Evolutionary conservation across 2,113 vertebrate genomes (phyloP).

Genomic region (Chloebia gouldiae): DNA sequence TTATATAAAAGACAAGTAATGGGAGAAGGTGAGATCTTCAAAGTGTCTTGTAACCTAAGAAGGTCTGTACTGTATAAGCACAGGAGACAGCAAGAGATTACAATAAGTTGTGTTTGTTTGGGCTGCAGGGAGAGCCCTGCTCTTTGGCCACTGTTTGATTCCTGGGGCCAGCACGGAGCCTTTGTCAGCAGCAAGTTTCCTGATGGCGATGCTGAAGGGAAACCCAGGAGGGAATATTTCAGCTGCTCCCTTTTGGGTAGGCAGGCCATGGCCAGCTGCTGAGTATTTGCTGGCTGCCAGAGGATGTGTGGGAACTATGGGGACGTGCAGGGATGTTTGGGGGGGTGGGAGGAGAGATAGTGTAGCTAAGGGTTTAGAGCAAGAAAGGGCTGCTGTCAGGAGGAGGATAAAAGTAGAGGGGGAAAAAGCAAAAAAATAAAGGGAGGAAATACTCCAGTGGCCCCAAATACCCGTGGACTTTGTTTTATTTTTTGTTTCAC

Average conservation of each 20-base stretch:
- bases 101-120: conserved; percentile 66
- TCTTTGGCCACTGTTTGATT: conserved; percentile 37
- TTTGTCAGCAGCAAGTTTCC: conserved; percentile 59
- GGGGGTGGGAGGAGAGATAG: neutral
- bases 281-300: neutral
- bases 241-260: neutral
- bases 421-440: neutral
- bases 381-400: neutral
- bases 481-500: neutral
- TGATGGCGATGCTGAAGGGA: neutral
- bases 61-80: conserved; percentile 68
- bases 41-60: conserved; percentile 78
- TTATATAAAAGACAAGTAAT: conserved; percentile 79
- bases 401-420: neutral
- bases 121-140: conserved; percentile 48
- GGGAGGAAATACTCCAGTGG: neutral
- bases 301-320: neutral
- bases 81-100: conserved; percentile 74
- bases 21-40: conserved; percentile 83
- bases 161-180: neutral
- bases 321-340: fast-evolving
- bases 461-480: neutral
- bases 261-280: neutral
- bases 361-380: fast-evolving
- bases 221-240: conserved; percentile 1